Conservation (phyloP, 2,797 vertebrate species). For the Garrulus glandarius region DNA sequence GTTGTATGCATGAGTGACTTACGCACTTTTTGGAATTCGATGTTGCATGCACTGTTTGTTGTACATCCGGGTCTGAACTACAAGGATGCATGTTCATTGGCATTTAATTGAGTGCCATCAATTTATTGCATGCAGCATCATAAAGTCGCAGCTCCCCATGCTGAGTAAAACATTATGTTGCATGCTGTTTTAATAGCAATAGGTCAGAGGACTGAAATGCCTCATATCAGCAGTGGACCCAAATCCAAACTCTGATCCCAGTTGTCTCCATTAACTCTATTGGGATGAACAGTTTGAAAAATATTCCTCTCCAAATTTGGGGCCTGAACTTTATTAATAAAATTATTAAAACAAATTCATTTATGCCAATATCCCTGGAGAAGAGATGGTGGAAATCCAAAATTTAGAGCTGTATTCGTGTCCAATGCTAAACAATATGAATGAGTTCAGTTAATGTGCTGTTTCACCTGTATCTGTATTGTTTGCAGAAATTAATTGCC, state of each 20-base stretch:
- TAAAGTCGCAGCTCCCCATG: not conserved
- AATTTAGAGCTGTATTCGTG: not conserved
- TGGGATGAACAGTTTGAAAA: not conserved
- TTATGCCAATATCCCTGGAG: not conserved
- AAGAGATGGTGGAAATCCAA: not conserved
- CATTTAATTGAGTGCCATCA: not conserved
- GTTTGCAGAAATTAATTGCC: conserved; percentile 1
- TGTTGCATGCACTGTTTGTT: not conserved
- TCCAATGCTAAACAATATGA: not conserved
- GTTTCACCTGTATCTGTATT: not conserved
- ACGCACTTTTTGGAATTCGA: not conserved
- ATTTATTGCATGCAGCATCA: not conserved
- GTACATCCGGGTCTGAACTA: not conserved
- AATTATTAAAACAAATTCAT: not conserved
- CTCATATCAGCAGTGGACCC: not conserved
- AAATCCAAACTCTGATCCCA: not conserved
- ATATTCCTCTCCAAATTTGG: not conserved
- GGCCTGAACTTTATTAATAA: not conserved
- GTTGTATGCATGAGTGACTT: not conserved
- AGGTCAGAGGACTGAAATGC: not conserved
- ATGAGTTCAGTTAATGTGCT: not conserved
- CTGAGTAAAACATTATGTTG: not conserved
- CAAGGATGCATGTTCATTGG: not conserved
- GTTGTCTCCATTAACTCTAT: not conserved
- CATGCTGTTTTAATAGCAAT: not conserved